phyloP scores from a whole-genome alignment of 1,140 invertebrate species.

The Diorhabda elongata region DNA sequence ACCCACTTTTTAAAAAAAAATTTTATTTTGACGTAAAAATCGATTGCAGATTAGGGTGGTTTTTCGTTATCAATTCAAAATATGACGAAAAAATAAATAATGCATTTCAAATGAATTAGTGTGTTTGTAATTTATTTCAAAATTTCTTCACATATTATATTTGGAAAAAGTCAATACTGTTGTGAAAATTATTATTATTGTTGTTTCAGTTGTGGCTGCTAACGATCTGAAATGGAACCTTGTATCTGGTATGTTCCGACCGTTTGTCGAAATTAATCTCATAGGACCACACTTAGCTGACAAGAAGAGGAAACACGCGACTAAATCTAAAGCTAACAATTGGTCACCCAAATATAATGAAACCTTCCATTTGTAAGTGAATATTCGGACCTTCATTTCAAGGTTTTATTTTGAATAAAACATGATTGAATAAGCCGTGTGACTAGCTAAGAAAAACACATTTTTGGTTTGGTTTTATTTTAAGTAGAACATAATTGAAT shows the following conservation, averaged over 20 bases:
- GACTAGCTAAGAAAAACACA: too few species aligned
- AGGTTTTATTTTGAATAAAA: too few species aligned
- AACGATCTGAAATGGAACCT: slow-evolving; percentile 98
- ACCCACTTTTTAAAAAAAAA: too few species aligned
- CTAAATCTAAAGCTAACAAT: slow-evolving; percentile 97
- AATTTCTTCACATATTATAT: not conserved
- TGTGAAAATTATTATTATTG: slow-evolving; percentile 1
- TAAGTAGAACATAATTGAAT: too few species aligned
- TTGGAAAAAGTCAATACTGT: too few species aligned
- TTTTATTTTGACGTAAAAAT: not conserved
- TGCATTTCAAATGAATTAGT: slow-evolving; percentile 12
- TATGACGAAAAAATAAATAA: too few species aligned
- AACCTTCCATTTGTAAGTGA: slow-evolving; percentile 97
- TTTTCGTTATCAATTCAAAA: too few species aligned
- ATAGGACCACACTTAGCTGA: slow-evolving; percentile 97
- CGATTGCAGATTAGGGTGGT: too few species aligned
- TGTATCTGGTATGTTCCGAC: slow-evolving; percentile 91
- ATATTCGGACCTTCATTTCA: not conserved
- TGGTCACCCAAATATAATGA: slow-evolving; percentile 99
- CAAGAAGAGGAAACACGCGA: slow-evolving; percentile 96
- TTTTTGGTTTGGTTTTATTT: too few species aligned
- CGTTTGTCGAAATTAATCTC: slow-evolving; percentile 97
- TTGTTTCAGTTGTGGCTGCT: slow-evolving; percentile 85
- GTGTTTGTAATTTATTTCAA: not conserved
- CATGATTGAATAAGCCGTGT: too few species aligned